These are phyloP conservation scores for Clitarchus hookeri DNA, from an alignment of 2,888 invertebrate species.

Conservation along the genomic window DNA sequence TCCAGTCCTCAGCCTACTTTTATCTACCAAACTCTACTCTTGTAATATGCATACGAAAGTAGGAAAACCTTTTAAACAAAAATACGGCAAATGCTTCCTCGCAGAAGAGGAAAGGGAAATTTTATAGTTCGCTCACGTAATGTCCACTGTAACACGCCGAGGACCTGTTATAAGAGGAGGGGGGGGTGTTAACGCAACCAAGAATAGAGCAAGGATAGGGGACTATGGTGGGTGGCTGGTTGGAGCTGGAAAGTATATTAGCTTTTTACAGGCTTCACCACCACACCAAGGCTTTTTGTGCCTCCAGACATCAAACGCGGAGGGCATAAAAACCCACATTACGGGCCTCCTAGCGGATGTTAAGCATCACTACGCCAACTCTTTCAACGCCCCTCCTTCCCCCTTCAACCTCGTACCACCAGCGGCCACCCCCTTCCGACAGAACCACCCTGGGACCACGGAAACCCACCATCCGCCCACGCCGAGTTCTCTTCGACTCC, in stretches of 20 bases:
- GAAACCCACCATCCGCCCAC: neutral
- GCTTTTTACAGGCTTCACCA: slow-evolving; percentile 26
- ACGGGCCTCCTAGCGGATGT: slow-evolving; percentile 17
- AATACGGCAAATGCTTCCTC: slow-evolving; percentile 7
- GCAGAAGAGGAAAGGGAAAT: slow-evolving; percentile 18
- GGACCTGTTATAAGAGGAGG: neutral
- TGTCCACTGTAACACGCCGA: slow-evolving; percentile 10
- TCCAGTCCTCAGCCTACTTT: neutral
- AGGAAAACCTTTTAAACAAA: slow-evolving; percentile 25
- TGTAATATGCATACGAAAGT: slow-evolving; percentile 16
- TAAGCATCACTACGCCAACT: slow-evolving; percentile 16
- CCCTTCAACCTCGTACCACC: neutral
- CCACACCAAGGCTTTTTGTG: slow-evolving; percentile 16
- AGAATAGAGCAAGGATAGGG: neutral
- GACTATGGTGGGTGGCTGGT: neutral
- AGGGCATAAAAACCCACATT: slow-evolving; percentile 21
- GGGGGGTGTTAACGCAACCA: neutral
- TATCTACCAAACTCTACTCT: slow-evolving; percentile 15
- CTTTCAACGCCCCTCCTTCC: neutral
- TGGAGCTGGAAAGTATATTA: slow-evolving; percentile 21
- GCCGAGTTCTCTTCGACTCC: neutral
- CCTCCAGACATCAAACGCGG: slow-evolving; percentile 19
- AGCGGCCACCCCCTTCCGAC: neutral
- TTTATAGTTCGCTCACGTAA: slow-evolving; percentile 24
- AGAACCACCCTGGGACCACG: neutral